These are phyloP conservation scores for Liodrosophila aerea DNA, from an alignment of 2,888 invertebrate species.

Conservation along the genomic window DNA sequence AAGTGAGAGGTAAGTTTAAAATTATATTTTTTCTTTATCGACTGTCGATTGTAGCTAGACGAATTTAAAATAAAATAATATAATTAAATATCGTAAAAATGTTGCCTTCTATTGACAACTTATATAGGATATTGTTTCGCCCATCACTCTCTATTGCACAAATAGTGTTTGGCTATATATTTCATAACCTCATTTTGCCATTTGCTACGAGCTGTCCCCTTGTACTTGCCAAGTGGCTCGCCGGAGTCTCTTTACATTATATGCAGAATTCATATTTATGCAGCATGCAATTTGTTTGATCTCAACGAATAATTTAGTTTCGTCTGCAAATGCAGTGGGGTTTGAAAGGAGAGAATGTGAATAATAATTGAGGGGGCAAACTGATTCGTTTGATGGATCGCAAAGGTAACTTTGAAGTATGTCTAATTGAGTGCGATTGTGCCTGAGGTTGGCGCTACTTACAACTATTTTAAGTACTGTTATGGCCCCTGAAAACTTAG, in stretches of 20 bases:
- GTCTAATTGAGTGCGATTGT: slow-evolving; percentile 55
- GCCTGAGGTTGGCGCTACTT: slow-evolving; percentile 39
- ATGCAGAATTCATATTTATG: slow-evolving; percentile 70
- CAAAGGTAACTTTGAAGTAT: slow-evolving; percentile 64
- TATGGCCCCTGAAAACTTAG: no score
- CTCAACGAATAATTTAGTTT: slow-evolving; percentile 76
- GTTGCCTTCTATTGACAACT: no score
- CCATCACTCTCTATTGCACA: slow-evolving; percentile 1
- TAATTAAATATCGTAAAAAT: no score
- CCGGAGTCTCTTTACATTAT: slow-evolving; percentile 13
- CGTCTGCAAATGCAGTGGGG: slow-evolving; percentile 61
- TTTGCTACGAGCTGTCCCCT: slow-evolving; percentile 13
- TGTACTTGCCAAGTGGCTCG: slow-evolving; percentile 31
- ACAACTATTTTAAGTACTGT: slow-evolving; percentile 15
- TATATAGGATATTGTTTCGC: slow-evolving; percentile 5
- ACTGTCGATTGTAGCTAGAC: no score
- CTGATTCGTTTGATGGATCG: slow-evolving; percentile 47
- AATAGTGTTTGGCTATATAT: neutral
- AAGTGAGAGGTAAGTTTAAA: no score
- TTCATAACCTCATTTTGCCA: slow-evolving; percentile 50
- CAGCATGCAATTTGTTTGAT: slow-evolving; percentile 81
- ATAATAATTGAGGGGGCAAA: slow-evolving; percentile 29
- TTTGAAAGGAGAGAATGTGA: slow-evolving; percentile 40
- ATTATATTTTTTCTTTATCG: no score
- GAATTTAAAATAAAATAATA: no score